Evolutionary conservation across 2,797 vertebrate genomes (phyloP), one percentile per base, ranked within the genome.

Genomic region (Pitangus sulphuratus): DNA sequence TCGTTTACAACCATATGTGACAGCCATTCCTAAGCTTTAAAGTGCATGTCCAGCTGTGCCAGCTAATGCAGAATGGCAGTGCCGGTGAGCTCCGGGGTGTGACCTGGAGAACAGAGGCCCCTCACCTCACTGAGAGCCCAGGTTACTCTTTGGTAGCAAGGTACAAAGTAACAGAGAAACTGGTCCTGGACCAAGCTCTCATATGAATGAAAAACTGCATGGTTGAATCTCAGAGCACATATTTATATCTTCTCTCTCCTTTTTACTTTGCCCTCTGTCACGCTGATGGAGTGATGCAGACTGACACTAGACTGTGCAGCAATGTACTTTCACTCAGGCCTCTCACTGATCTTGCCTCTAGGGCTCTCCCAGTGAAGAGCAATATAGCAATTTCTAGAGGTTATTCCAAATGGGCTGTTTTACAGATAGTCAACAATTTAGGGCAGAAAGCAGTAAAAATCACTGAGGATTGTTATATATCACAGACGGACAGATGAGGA

Each of bases 321-420:
- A 84, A 51, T 75, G 76, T 69, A 85, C 66, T 82, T 79, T 58
- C 83, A 57, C 64, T 93, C 81, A 72, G 47, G 42, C 62, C 35
- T 57, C 83, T 90, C 54, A 57, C 68, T 77, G 76, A 84, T 84
- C 66, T n/a, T 65, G 47, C 57, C 84, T 92, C 69, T 70, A 84
- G 69, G 81, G 75, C 74, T 82, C 74, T 95, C 66, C 82, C n/a
- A 35, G 39, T 75, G 64, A 85, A 85, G 39, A 83, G 50, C 5
- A 1, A 89, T 42, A 77, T 44, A 70, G 79, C 77, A 64, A 31
- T 94, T 92, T 95, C 78, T 64, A 95, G 87, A 87, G 76, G 79
- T 94, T 93, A 94, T 78, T 84, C 69, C 79, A 92, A 89, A 75
- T 37, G 68, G 78, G 21, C 57, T 95, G n/a, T 51, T 90, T 92